Conservation (phyloP, 2,797 vertebrate species). For the Hypotaenidia okinawae region DNA sequence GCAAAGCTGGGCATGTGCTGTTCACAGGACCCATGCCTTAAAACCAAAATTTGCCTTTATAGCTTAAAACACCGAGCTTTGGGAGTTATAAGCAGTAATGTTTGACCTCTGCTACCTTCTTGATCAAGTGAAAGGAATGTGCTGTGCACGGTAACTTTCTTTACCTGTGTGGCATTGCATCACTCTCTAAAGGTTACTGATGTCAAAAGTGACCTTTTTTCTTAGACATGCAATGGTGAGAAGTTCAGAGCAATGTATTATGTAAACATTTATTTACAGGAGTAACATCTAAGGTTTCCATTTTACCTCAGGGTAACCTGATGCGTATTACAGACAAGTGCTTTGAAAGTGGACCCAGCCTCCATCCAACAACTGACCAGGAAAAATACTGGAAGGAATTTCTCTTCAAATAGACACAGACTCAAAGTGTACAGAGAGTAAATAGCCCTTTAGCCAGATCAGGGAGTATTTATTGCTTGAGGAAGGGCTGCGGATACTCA, state of each 20-base stretch:
- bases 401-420: not conserved
- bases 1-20: not conserved
- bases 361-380: constrained; percentile 47
- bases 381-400: constrained; percentile 42
- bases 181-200: constrained; percentile 49
- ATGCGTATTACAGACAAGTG: constrained; percentile 22
- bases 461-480: not conserved
- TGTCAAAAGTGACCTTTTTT: constrained; percentile 71
- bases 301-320: constrained; percentile 57
- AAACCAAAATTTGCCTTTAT: not conserved
- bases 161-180: constrained; percentile 26
- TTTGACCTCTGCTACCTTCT: not conserved
- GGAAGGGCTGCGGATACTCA: not conserved
- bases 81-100: not conserved
- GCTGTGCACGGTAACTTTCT: not conserved
- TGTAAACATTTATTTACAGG: constrained; percentile 73
- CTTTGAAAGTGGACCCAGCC: constrained; percentile 37
- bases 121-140: not conserved
- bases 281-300: constrained; percentile 56
- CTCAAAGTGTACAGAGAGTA: not conserved
- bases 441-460: not conserved
- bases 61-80: not conserved
- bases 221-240: constrained; percentile 32
- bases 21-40: not conserved
- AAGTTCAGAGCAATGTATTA: constrained; percentile 52